Base-by-base conservation (phyloP, 2,888 invertebrate species). In the Habroteleia sp. region DNA sequence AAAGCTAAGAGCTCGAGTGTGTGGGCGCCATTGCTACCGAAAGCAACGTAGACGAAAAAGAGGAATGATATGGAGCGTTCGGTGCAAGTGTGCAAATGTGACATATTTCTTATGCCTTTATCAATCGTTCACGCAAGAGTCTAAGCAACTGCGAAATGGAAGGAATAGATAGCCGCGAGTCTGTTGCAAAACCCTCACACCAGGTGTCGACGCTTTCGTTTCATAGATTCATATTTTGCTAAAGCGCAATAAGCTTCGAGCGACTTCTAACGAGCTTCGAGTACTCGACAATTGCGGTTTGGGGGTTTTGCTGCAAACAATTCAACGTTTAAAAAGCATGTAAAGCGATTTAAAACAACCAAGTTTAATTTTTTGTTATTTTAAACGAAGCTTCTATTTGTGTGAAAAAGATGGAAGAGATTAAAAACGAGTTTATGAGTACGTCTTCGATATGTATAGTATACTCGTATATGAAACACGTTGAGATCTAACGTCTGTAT, bases 201-300 rank as follows among this genome's bases (percentile, higher is more conserved):
- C 35, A 8, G 8, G 33, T 8, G 29, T n/a, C 46, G 35, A 20
- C 37, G 16, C 17, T 46, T 37, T 39, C 17, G 54, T 39, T 54
- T 41, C 29, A 29, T 20, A 48, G 60, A 60, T 37, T 35, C 25
- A 60, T 60, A 60, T 60, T 60, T 60, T 60, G 48, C 48, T 60
- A 60, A 48, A 48, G 56, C 42, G 52, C 37, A 37, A 52, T 25
- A 17, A 41, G 20, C 33, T 16, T 17, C 35, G 58, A 56, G 54
- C 37, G 33, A 50, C 25, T 10, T 48, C 31, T 27, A 35, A 41
- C 20, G 46, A 60, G 31, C 39, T 27, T 54, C 54, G 14, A 8
- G 60, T 33, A 58, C n/a, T 25, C 25, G 31, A 41, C 31, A n/a
- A 20, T 11, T 14, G 14, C 31, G 27, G 39, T 39, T 39, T 3